Percentiles rank a stretch among this genome's conserved stretches.
Evolutionary conservation across 2,113 vertebrate species (phyloP).

Genomic region (Menura novaehollandiae): DNA sequence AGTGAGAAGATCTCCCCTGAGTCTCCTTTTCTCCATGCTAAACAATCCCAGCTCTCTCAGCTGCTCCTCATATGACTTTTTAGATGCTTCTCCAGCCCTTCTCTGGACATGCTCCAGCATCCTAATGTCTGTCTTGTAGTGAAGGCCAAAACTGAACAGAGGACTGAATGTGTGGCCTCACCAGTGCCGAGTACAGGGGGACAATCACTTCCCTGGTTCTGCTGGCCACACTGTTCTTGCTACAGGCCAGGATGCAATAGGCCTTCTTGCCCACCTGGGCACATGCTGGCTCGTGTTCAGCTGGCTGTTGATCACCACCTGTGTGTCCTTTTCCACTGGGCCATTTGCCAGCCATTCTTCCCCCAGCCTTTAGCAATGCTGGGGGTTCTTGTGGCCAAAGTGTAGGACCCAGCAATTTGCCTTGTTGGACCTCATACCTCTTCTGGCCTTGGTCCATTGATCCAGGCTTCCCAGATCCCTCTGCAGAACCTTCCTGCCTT

Average conservation of each 20-base stretch:
- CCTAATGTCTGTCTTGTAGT: no score
- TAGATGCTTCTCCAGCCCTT: not conserved
- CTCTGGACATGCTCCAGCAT: not conserved
- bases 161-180: not conserved
- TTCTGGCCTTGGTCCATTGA: not conserved
- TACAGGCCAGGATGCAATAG: not conserved
- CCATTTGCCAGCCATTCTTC: no score
- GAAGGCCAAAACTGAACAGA: not conserved
- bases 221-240: not conserved
- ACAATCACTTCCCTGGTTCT: not conserved
- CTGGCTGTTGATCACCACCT: not conserved
- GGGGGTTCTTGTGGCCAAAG: not conserved
- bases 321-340: not conserved
- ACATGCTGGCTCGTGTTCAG: not conserved
- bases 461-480: not conserved
- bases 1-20: not conserved
- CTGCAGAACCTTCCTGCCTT: not conserved
- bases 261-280: not conserved
- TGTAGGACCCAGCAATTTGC: not conserved
- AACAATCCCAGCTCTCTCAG: no score
- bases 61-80: not conserved
- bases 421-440: not conserved
- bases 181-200: not conserved
- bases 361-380: not conserved
- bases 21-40: not conserved